A percentile compares a stretch with the other conserved stretches of the same genome.
Evolutionary conservation across 2,888 invertebrate species (phyloP).

Genomic region (Oscheius onirici): DNA sequence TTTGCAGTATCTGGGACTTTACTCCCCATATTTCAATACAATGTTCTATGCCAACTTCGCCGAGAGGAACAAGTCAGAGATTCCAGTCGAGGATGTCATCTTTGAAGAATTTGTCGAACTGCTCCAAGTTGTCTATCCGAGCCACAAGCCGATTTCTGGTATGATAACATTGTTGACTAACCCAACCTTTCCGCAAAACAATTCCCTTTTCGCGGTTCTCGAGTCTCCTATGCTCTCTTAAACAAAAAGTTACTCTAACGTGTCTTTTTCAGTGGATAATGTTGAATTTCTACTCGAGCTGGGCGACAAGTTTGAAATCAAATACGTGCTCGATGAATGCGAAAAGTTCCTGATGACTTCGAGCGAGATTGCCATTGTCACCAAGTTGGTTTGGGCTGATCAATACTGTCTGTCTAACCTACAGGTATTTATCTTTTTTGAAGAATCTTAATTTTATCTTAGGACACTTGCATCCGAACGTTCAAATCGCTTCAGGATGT

Average conservation of each 20-base stretch:
- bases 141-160: constrained; percentile 71
- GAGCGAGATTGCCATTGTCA: constrained; percentile 69
- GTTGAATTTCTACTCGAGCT: constrained; percentile 72
- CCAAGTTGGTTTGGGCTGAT: constrained; percentile 69
- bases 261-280: constrained; percentile 71
- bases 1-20: constrained; percentile 67
- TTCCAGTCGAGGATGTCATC: constrained; percentile 60
- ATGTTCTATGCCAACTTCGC: constrained; percentile 67
- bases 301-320: constrained; percentile 73
- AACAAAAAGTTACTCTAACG: neutral
- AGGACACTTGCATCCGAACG: constrained; percentile 64
- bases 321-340: constrained; percentile 72
- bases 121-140: constrained; percentile 73
- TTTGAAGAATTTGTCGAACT: constrained; percentile 72
- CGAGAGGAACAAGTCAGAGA: constrained; percentile 63
- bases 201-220: neutral
- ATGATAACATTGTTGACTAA: neutral
- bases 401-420: constrained; percentile 65
- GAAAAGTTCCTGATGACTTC: constrained; percentile 71
- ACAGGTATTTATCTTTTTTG: constrained; percentile 43
- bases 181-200: neutral
- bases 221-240: neutral
- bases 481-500: constrained; percentile 60
- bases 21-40: constrained; percentile 68
- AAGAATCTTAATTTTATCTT: constrained; percentile 17